Percentiles rank a stretch among this genome's conserved stretches.
These are phyloP conservation scores for Mus caroli DNA, from an alignment of 2,797 vertebrate species.

Conservation along the genomic window DNA sequence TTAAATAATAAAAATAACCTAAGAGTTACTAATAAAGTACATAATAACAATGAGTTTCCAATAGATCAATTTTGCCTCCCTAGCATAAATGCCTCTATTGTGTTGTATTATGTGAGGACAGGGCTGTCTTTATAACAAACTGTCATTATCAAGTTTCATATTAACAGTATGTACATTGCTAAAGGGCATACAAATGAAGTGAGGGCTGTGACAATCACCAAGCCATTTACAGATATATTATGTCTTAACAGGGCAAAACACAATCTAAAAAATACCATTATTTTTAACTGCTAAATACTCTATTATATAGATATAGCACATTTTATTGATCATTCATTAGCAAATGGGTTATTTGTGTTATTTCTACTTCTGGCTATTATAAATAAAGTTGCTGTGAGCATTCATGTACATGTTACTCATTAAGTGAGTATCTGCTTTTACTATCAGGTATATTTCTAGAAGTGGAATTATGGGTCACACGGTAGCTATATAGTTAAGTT, in stretches of 20 bases:
- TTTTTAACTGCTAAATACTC: not conserved
- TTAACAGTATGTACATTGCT: not conserved
- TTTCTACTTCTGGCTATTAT: not conserved
- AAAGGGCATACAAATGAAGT: not conserved
- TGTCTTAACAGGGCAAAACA: not conserved
- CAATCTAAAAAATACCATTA: not conserved
- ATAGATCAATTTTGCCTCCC: not conserved
- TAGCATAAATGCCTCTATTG: not conserved
- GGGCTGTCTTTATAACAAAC: not conserved
- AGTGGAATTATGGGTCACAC: not conserved
- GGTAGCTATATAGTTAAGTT: not conserved
- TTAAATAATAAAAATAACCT: not conserved
- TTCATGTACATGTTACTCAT: not conserved
- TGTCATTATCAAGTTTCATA: not conserved
- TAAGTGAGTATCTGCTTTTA: not conserved
- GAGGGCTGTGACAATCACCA: not conserved
- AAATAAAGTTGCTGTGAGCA: not conserved
- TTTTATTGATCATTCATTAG: not conserved
- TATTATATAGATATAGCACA: not conserved
- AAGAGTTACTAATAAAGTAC: not conserved
- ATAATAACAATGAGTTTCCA: not conserved
- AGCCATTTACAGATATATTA: not conserved
- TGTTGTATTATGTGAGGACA: not conserved
- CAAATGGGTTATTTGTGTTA: not conserved
- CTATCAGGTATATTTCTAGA: not conserved